phyloP scores from a whole-genome alignment of 2,888 invertebrate genomes.

The Isoperla grammatica region DNA sequence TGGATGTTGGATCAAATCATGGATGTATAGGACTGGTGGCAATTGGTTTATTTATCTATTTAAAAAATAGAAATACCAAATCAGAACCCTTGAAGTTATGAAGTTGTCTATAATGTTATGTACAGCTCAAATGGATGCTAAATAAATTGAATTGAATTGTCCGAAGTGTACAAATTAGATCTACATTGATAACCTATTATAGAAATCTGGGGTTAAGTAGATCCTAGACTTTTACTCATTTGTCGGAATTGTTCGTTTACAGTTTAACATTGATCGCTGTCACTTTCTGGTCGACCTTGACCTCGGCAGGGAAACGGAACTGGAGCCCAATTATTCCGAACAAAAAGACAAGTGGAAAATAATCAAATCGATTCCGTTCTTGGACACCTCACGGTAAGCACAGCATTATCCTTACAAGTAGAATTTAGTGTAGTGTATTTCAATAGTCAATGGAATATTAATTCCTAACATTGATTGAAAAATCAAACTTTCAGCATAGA shows the following conservation, averaged over 20 bases:
- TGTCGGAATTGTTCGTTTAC: constrained; percentile 50
- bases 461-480: not conserved
- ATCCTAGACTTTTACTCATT: not conserved
- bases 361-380: constrained; percentile 63
- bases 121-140: too few species aligned
- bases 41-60: too few species aligned
- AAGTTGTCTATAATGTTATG: too few species aligned
- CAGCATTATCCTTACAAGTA: constrained; percentile 13
- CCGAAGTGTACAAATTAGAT: too few species aligned
- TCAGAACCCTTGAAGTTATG: too few species aligned
- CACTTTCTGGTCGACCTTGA: constrained; percentile 85
- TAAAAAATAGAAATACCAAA: too few species aligned
- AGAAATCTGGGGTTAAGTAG: too few species aligned
- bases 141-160: too few species aligned
- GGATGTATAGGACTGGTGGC: too few species aligned
- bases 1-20: too few species aligned
- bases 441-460: not conserved
- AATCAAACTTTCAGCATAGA: too few species aligned
- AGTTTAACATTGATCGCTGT: constrained; percentile 69
- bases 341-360: constrained; percentile 64
- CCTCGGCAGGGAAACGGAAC: constrained; percentile 55
- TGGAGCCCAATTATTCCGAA: constrained; percentile 75
- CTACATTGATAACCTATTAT: too few species aligned
- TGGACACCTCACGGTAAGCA: constrained; percentile 60
- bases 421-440: not conserved